Evolutionary conservation across 2,113 vertebrate genomes (phyloP), one percentile per base, ranked within the genome.

Genomic region (Pitta sordida): DNA sequence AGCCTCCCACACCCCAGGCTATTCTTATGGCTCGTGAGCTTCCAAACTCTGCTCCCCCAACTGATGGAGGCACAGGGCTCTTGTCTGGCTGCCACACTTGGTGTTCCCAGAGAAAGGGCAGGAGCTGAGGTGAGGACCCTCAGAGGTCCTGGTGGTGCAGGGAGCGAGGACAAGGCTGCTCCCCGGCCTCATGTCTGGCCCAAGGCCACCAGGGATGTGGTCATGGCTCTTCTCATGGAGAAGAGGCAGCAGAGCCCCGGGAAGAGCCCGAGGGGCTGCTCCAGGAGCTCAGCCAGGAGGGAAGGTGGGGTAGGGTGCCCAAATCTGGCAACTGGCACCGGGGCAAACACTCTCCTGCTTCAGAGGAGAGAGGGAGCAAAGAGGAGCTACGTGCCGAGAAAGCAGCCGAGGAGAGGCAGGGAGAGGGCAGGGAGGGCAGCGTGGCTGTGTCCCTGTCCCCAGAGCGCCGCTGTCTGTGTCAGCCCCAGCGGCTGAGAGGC

Each of bases 21-120:
- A 7, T 24, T 14, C 52, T 53, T 20, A 2, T 0, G 0, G 70
- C 65, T 37, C 27, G 2, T 0, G 9, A 37, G 32, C 46, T 18
- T 15, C 23, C 39, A 13, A 10, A 5, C 21, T 9, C 44, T 12
- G 32, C 60, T 83, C 27, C 39, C 22, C 34, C 3, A 1, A 0
- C 7, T 13, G 7, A 3, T 27, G 14, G 26, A 64, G 37, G 18
- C 60, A 63, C 39, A 32, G 60, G 39, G 60, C 29, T 63, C 60
- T 29, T 41, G 60, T 27, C 37, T 41, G 37, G 27, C 60, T 63
- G 13, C 27, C 20, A 9, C 18, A 29, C 32, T 43, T 30, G 60
- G 60, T 30, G 27, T 30, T 43, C 39, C 39, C 19, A 22, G 39
- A 22, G 29, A 2, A 8, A 21, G 39, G 19, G 20, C 39, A 43